These are phyloP conservation scores for Tuberolachnus salignus DNA, from an alignment of 2,888 invertebrate species.

Conservation along the genomic window DNA sequence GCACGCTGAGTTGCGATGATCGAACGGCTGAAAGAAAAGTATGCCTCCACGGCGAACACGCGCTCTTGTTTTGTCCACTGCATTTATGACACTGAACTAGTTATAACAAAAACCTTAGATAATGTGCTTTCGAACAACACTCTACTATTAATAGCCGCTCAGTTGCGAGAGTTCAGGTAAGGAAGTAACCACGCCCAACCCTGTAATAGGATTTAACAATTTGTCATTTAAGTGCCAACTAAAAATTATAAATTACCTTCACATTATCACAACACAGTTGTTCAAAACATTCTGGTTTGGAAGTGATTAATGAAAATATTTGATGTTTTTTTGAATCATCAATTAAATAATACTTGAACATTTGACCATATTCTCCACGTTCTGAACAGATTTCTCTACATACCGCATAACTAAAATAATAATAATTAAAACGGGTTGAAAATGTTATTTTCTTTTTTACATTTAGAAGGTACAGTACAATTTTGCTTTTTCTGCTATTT, in stretches of 20 bases:
- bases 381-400: constrained; percentile 74
- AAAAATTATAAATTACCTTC: constrained; percentile 40
- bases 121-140: too few species aligned
- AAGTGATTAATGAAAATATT: constrained; percentile 67
- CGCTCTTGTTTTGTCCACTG: too few species aligned
- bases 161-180: too few species aligned
- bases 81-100: too few species aligned
- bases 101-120: too few species aligned
- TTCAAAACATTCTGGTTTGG: constrained; percentile 58
- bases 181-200: too few species aligned
- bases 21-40: too few species aligned
- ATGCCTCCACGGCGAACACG: too few species aligned
- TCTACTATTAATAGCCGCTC: too few species aligned
- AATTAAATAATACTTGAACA: constrained; percentile 72
- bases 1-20: too few species aligned
- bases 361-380: constrained; percentile 69
- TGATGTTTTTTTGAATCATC: constrained; percentile 70
- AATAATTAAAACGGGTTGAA: neutral
- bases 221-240: too few species aligned
- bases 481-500: constrained; percentile 70
- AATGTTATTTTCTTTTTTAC: neutral
- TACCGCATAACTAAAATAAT: constrained; percentile 68
- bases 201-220: too few species aligned
- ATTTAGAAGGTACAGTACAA: constrained; percentile 66
- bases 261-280: constrained; percentile 59